These are phyloP conservation scores for Triplophysa bombifrons DNA, from an alignment of 2,797 vertebrate genomes.

Conservation along the genomic window DNA sequence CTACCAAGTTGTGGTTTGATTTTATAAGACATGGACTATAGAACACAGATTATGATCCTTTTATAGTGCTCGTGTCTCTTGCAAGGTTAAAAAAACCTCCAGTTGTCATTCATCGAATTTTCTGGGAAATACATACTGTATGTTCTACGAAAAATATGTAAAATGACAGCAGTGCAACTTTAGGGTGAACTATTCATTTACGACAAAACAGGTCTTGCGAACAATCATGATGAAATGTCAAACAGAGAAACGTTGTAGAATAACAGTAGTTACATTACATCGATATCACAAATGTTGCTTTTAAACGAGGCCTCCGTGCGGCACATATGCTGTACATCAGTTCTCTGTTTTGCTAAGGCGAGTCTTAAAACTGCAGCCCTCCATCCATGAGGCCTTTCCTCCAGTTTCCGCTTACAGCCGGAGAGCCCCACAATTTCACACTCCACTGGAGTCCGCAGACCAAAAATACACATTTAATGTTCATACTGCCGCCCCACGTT, in stretches of 20 bases:
- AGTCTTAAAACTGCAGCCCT: slow-evolving; percentile 46
- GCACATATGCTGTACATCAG: slow-evolving; percentile 21
- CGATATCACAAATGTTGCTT: slow-evolving; percentile 10
- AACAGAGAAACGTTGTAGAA: slow-evolving; percentile 6
- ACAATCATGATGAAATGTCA: slow-evolving; percentile 6
- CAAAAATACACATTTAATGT: slow-evolving; percentile 45
- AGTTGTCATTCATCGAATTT: background rate
- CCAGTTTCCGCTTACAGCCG: slow-evolving; percentile 37
- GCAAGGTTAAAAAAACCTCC: background rate
- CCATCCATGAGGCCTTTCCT: slow-evolving; percentile 53
- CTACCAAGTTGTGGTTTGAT: background rate
- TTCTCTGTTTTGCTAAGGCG: slow-evolving; percentile 26
- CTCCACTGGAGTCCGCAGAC: slow-evolving; percentile 41
- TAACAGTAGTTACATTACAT: slow-evolving; percentile 17
- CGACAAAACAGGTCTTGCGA: background rate
- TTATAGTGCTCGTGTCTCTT: background rate
- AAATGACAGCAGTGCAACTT: background rate
- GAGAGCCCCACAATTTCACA: slow-evolving; percentile 59
- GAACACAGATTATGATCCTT: background rate
- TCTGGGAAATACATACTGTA: too few species aligned
- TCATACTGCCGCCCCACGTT: slow-evolving; percentile 11
- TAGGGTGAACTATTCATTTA: slow-evolving; percentile 6
- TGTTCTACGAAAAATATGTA: background rate
- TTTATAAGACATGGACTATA: background rate
- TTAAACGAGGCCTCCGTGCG: slow-evolving; percentile 2